Conservation (phyloP, 1,140 invertebrate species). For the Brachionus rubens region DNA sequence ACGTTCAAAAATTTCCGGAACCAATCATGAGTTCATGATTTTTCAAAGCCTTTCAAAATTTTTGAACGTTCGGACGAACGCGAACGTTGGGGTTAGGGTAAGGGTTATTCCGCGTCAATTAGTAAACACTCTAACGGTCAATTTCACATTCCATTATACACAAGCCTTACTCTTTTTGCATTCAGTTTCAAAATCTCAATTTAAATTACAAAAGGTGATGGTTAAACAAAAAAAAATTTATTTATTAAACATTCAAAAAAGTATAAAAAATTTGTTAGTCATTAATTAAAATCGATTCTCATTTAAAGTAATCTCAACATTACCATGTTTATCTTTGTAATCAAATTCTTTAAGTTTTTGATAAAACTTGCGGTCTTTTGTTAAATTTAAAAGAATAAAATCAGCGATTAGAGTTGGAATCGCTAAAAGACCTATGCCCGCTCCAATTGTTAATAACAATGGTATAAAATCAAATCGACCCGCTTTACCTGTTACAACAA, state of each 20-base stretch:
- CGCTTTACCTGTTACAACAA: slow-evolving; percentile 45
- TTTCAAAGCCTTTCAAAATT: no score
- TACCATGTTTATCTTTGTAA: background rate
- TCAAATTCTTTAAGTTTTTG: slow-evolving; percentile 37
- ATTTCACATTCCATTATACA: no score
- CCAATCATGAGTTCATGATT: no score
- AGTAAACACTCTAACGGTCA: no score
- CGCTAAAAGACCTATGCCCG: slow-evolving; percentile 18
- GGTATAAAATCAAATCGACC: slow-evolving; percentile 47
- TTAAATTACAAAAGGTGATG: no score
- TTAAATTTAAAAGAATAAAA: slow-evolving; percentile 43
- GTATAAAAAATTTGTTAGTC: background rate
- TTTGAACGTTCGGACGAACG: no score
- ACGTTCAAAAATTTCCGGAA: no score
- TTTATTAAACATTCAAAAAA: background rate
- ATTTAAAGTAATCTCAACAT: background rate
- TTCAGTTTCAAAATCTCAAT: no score
- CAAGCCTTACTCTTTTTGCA: no score
- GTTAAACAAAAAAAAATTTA: no score
- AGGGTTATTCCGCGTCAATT: no score
- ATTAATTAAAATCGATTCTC: slow-evolving; percentile 4
- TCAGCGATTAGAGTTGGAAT: slow-evolving; percentile 43
- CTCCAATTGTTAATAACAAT: slow-evolving; percentile 61
- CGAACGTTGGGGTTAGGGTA: no score
- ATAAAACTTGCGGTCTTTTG: slow-evolving; percentile 34